Percentiles rank a stretch among this genome's conserved stretches.
Conservation (phyloP, 2,797 vertebrate genomes). For the Poeciliopsis infans region DNA sequence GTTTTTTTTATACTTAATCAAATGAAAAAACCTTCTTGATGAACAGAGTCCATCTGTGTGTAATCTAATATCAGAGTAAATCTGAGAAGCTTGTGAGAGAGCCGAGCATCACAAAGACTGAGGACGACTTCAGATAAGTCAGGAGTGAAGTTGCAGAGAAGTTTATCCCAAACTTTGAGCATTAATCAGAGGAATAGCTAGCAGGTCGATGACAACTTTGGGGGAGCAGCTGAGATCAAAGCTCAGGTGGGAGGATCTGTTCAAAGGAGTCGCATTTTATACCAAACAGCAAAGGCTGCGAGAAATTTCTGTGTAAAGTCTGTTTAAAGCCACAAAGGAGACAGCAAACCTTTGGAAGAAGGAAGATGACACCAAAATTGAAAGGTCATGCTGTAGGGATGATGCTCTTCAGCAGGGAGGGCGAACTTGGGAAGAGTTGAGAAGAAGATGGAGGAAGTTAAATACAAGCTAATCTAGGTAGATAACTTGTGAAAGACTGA, state of each 20-base stretch:
- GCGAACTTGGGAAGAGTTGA: neutral
- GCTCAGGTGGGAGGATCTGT: neutral
- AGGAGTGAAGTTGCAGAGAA: neutral
- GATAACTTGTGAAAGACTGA: neutral
- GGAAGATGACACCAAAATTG: neutral
- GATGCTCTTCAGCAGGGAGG: neutral
- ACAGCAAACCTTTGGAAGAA: neutral
- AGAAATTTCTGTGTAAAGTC: neutral
- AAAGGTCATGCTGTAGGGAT: neutral
- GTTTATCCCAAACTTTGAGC: neutral
- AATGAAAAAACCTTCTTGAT: neutral
- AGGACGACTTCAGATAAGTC: neutral
- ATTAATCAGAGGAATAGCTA: neutral
- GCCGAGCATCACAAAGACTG: no score
- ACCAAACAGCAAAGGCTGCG: neutral
- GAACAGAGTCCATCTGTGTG: neutral
- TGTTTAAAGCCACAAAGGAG: neutral
- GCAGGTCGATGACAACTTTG: neutral
- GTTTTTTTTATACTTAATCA: neutral
- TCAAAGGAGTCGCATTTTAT: neutral
- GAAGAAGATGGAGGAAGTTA: neutral
- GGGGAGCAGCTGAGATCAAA: neutral
- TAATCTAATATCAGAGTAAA: neutral
- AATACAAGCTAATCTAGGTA: neutral
- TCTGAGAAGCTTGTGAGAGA: no score